These are phyloP conservation scores for Hipparchia sbordonii DNA, from an alignment of 2,888 invertebrate genomes.

Conservation along the genomic window DNA sequence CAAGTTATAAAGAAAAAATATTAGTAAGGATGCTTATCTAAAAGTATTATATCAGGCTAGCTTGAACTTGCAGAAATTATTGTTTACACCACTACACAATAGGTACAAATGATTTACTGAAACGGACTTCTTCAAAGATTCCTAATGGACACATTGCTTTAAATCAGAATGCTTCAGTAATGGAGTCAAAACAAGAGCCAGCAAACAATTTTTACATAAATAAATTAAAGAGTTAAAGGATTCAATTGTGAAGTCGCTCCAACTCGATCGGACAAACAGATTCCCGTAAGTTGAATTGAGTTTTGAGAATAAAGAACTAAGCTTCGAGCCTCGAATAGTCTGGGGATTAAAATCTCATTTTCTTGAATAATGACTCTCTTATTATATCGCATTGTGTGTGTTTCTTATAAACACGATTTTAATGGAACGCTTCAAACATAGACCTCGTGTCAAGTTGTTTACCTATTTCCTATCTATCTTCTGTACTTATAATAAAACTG, in stretches of 20 bases:
- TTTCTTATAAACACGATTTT: neutral
- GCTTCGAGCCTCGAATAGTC: slow-evolving; percentile 18
- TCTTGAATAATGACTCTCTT: slow-evolving; percentile 22
- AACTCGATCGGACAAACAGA: slow-evolving; percentile 23
- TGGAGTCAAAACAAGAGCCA: neutral
- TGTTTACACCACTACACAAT: too few relatives aligned
- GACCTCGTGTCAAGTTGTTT: too few relatives aligned
- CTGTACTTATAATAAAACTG: too few relatives aligned
- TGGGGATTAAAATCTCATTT: slow-evolving; percentile 25
- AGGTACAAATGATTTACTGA: too few relatives aligned
- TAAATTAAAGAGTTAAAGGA: slow-evolving; percentile 20
- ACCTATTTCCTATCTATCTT: too few relatives aligned
- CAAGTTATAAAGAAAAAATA: too few relatives aligned
- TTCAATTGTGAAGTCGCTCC: slow-evolving; percentile 13
- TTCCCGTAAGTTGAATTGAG: slow-evolving; percentile 28
- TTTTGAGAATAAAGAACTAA: slow-evolving; percentile 26
- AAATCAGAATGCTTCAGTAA: neutral
- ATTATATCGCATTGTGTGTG: slow-evolving; percentile 16
- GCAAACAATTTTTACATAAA: slow-evolving; percentile 9
- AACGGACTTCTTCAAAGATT: neutral
- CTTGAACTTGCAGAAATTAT: too few relatives aligned
- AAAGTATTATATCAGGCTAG: too few relatives aligned
- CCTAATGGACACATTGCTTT: neutral
- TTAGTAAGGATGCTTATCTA: too few relatives aligned
- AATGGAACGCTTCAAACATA: too few relatives aligned